phyloP scores from a whole-genome alignment of 2,888 invertebrate genomes.

The Dermolepida albohirtum region DNA sequence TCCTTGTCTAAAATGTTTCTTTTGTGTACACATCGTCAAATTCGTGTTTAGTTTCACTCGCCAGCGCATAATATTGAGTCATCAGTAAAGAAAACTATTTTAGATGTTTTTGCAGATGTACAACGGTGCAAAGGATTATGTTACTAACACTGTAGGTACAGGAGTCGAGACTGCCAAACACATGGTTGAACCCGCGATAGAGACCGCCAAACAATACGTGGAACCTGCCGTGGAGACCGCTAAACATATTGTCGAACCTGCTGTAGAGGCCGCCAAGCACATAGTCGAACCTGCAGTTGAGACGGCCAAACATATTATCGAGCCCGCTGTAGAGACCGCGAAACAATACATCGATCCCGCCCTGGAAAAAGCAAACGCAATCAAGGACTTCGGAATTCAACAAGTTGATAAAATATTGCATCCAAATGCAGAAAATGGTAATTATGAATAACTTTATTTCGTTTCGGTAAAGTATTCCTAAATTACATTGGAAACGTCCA shows the following conservation, averaged over 20 bases:
- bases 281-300: constrained; percentile 50
- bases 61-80: not conserved
- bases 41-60: constrained; percentile 19
- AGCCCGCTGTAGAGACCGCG: constrained; percentile 47
- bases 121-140: constrained; percentile 62
- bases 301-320: constrained; percentile 45
- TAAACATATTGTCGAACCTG: constrained; percentile 49
- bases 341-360: constrained; percentile 53
- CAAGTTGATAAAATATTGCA: constrained; percentile 57
- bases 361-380: constrained; percentile 54
- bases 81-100: constrained; percentile 51
- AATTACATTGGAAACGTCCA: too few relatives aligned
- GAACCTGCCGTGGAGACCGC: constrained; percentile 50
- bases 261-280: constrained; percentile 50
- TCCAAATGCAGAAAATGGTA: constrained; percentile 31
- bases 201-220: constrained; percentile 54
- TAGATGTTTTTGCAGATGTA: constrained; percentile 63
- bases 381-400: constrained; percentile 57
- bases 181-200: constrained; percentile 51
- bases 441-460: not conserved
- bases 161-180: constrained; percentile 56
- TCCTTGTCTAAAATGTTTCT: constrained; percentile 20
- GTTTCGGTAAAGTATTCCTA: too few relatives aligned
- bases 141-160: constrained; percentile 59
- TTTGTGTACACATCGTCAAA: constrained; percentile 4